Evolutionary conservation across 2,888 invertebrate genomes (phyloP).

Genomic region (Petrolisthes manimaculis): DNA sequence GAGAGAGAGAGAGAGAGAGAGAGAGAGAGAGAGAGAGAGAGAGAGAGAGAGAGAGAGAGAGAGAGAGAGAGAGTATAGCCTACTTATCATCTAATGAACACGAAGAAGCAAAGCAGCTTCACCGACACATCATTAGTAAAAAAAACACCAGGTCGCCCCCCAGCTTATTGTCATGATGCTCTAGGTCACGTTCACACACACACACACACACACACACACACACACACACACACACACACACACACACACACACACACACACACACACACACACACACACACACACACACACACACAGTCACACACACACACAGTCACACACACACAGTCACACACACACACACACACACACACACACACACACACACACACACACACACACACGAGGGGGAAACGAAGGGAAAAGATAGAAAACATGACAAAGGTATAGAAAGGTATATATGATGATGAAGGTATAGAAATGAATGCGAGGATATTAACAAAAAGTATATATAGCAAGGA

Average conservation of each 20-base stretch:
- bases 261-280: background rate
- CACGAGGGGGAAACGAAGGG: no score
- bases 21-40: slow-evolving; percentile 3
- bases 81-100: no score
- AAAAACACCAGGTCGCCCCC: no score
- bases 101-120: no score
- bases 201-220: background rate
- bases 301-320: background rate
- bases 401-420: no score
- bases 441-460: no score
- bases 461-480: no score
- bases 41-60: slow-evolving; percentile 14
- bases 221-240: background rate
- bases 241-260: background rate
- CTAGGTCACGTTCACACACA: background rate
- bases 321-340: background rate
- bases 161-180: no score
- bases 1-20: slow-evolving; percentile 18
- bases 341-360: background rate
- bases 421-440: no score
- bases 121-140: no score
- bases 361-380: background rate
- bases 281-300: background rate
- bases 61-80: background rate
- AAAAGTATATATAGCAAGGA: no score